phyloP scores from a whole-genome alignment of 1,140 invertebrate species.

The Homarus americanus region DNA sequence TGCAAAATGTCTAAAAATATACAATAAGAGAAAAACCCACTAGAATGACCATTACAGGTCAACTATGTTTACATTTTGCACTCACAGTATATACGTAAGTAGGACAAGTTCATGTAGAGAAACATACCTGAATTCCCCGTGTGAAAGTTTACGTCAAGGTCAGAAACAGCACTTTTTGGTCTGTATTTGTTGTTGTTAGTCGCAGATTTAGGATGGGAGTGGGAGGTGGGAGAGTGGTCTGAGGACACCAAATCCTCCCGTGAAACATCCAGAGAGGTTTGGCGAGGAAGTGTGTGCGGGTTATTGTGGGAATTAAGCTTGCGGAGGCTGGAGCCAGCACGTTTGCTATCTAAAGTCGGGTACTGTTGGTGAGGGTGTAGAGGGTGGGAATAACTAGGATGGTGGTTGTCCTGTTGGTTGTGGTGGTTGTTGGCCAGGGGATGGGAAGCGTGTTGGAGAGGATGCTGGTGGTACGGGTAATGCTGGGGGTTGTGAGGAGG shows the following conservation, averaged over 20 bases:
- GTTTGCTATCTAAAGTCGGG: conserved; percentile 46
- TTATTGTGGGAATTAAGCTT: conserved; percentile 36
- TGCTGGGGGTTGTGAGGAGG: conserved; percentile 53
- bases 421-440: conserved; percentile 15
- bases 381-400: conserved; percentile 38
- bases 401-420: conserved; percentile 4
- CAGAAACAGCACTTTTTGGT: conserved; percentile 52
- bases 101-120: conserved; percentile 29
- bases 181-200: conserved; percentile 59
- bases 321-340: conserved; percentile 21
- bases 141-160: conserved; percentile 59
- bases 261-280: conserved; percentile 39
- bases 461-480: conserved; percentile 35
- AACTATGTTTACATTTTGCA: conserved; percentile 44
- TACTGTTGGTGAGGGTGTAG: conserved; percentile 65
- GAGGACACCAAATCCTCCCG: conserved; percentile 20
- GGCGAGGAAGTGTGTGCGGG: conserved; percentile 58
- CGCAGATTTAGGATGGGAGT: conserved; percentile 36
- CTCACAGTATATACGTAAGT: neutral
- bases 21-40: neutral
- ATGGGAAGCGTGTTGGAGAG: conserved; percentile 53
- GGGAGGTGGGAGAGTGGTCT: conserved; percentile 32
- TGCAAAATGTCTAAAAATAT: conserved; percentile 31
- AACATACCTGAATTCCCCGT: conserved; percentile 68
- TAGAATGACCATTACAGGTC: neutral